Conservation (phyloP, 2,113 vertebrate genomes). For the Recurvirostra avosetta region DNA sequence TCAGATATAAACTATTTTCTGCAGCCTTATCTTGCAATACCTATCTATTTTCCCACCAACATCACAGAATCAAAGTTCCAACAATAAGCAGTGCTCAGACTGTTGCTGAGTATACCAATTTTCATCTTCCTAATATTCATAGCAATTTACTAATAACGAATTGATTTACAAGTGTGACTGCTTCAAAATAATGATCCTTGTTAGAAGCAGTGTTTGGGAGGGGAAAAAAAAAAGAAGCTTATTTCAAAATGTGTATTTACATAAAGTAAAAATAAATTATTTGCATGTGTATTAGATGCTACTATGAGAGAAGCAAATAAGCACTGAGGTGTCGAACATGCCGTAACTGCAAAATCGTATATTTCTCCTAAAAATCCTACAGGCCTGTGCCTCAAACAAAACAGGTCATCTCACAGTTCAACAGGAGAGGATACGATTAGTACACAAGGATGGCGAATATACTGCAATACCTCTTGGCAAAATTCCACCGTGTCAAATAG, state of each 20-base stretch:
- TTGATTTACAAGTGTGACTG: not conserved
- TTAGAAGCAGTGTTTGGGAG: not conserved
- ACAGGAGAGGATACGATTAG: not conserved
- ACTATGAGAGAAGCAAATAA: not conserved
- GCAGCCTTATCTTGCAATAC: not conserved
- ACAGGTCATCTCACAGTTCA: not conserved
- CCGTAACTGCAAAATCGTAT: not conserved
- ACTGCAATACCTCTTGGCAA: not conserved
- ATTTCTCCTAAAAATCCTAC: not conserved
- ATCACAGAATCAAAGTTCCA: not conserved
- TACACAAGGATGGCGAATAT: not conserved
- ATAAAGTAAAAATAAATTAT: not conserved
- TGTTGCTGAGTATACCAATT: not conserved
- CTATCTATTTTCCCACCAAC: not conserved
- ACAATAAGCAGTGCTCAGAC: not conserved
- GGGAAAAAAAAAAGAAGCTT: not conserved
- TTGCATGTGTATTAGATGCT: not conserved
- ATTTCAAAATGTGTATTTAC: not conserved
- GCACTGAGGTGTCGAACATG: not conserved
- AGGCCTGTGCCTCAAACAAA: not conserved
- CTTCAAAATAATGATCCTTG: not conserved
- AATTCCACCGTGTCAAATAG: not conserved
- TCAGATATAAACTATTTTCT: not conserved
- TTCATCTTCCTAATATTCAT: not conserved
- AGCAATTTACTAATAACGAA: not conserved